Percentiles rank a stretch among this genome's conserved stretches.
Evolutionary conservation across 2,113 vertebrate genomes (phyloP).

Genomic region (Hydrolagus affinis): DNA sequence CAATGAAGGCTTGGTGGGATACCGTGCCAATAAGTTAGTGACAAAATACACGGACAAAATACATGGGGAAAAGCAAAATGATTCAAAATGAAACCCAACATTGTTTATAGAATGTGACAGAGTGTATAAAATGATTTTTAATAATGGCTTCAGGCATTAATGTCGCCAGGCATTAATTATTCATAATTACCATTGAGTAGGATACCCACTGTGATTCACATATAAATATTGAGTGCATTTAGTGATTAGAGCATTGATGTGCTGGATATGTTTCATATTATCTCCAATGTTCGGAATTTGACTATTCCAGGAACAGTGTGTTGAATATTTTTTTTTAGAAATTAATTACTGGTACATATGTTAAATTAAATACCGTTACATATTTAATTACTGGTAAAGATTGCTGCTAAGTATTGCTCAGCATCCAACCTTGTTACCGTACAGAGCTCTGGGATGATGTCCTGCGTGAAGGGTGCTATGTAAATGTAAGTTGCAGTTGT

Average conservation of each 20-base stretch:
- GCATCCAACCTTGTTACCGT: no score
- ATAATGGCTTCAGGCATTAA: background rate
- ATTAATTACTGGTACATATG: background rate
- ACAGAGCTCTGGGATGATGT: no score
- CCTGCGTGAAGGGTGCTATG: no score
- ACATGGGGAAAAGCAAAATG: background rate
- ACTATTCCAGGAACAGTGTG: background rate
- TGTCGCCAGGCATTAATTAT: background rate
- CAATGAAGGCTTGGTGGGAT: background rate
- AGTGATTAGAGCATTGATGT: no score
- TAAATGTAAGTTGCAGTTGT: no score
- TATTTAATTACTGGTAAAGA: no score
- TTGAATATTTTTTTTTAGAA: conserved; percentile 8
- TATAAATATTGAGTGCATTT: background rate
- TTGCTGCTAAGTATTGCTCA: no score
- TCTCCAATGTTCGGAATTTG: background rate
- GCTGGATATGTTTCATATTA: background rate
- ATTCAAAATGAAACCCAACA: background rate
- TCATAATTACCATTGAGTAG: background rate
- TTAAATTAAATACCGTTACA: background rate
- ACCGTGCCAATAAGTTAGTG: background rate
- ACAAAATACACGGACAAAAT: background rate
- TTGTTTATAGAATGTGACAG: background rate
- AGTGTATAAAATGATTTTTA: background rate
- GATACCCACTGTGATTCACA: background rate